Evolutionary conservation across 2,113 vertebrate species (phyloP).

Genomic region (Sturnira hondurensis): DNA sequence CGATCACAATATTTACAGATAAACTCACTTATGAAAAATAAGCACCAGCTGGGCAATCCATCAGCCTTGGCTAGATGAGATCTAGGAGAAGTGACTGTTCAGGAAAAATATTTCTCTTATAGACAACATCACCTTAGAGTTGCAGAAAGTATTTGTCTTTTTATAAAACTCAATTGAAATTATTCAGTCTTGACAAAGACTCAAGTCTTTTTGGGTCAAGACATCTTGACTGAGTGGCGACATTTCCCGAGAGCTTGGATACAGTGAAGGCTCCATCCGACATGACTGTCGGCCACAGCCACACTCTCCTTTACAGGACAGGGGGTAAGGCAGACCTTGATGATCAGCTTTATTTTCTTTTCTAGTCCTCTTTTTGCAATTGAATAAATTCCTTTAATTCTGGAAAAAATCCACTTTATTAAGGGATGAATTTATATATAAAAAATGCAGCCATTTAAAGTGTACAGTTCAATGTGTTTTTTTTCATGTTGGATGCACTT

Average conservation of each 20-base stretch:
- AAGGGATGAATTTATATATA: not conserved
- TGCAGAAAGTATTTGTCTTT: not conserved
- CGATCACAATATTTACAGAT: not conserved
- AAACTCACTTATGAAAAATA: not conserved
- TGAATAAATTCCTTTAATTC: not conserved
- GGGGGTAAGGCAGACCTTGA: too few relatives aligned
- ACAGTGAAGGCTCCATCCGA: not conserved
- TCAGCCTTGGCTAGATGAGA: not conserved
- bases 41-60: not conserved
- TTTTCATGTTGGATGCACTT: not conserved
- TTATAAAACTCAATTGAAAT: not conserved
- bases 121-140: not conserved
- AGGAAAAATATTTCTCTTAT: not conserved
- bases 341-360: not conserved
- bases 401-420: not conserved
- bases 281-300: rapidly evolving
- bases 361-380: not conserved
- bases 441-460: not conserved
- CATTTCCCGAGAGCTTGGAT: not conserved
- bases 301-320: rapidly evolving
- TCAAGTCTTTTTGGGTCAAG: too few relatives aligned
- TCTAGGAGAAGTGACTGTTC: not conserved
- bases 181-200: not conserved
- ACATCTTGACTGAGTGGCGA: too few relatives aligned
- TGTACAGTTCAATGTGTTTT: not conserved